phyloP scores from a whole-genome alignment of 2,113 vertebrate species.

The Grammomys dolichurus region DNA sequence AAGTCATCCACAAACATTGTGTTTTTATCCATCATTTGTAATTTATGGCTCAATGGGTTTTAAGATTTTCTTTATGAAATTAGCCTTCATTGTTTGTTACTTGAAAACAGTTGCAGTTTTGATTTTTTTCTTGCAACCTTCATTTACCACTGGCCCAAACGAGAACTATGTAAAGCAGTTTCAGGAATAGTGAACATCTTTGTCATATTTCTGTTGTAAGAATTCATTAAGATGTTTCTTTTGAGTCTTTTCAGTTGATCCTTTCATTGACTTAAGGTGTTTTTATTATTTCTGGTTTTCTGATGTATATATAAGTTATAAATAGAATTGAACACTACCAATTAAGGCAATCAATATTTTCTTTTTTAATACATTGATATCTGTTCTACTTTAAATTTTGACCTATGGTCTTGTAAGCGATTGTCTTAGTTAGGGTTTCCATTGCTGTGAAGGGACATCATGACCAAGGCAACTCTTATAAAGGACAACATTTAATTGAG shows the following conservation, averaged over 20 bases:
- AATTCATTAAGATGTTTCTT: not conserved
- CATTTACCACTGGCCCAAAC: not conserved
- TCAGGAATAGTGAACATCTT: not conserved
- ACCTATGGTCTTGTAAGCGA: not conserved
- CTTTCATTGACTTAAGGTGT: not conserved
- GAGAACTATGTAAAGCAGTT: not conserved
- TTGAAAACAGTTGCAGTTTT: not conserved
- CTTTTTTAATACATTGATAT: not conserved
- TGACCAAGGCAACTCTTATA: too few relatives aligned
- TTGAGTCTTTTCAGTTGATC: not conserved
- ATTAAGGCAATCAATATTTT: not conserved
- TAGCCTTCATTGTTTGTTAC: not conserved
- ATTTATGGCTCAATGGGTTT: not conserved
- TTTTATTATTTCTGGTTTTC: not conserved
- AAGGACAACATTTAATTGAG: too few relatives aligned
- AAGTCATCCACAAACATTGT: not conserved
- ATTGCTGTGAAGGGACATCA: too few relatives aligned
- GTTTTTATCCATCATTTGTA: not conserved
- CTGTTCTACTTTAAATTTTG: not conserved
- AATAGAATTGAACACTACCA: not conserved
- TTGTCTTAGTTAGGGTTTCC: too few relatives aligned
- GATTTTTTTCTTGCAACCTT: not conserved
- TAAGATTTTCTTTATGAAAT: conserved; percentile 39
- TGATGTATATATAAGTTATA: not conserved
- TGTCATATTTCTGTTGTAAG: not conserved